Evolutionary conservation across 2,797 vertebrate genomes (phyloP), one percentile per base, ranked within the genome.

Genomic region (Centropyge bicolor): DNA sequence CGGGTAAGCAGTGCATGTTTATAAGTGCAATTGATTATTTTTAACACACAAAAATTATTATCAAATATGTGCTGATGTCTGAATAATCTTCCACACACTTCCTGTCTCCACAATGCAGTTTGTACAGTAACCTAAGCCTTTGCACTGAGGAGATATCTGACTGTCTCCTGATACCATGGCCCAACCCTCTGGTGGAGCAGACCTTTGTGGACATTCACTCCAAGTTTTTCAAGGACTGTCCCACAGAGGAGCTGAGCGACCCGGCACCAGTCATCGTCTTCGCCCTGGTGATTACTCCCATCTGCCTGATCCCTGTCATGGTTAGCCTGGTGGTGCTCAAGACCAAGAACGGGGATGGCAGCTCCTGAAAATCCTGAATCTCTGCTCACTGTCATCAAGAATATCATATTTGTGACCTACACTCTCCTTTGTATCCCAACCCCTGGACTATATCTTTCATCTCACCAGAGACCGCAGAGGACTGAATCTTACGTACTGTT

Each of bases 221-320:
- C 0, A 17, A 0, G 1, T 96, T 80, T 83, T 96, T 96, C 87
- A 75, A 66, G 78, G 88, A 92, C 41, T 96, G 95, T 86, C 90
- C 92, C 57, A 73, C 87, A 0, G 81, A 85, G 57, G 88, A 91
- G 4, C 91, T 94, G 4, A 86, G 54, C 0, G 88, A 94, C 79
- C 93, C 93, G 0, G 78, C 94, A 4, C 83, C 88, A 0, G 31
- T 73, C 36, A 71, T 95, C 4, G 45, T 93, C 5, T 65, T 95
- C 6, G 91, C 94, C 66, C 86, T 92, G 55, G 95, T 95, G 3
- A 82, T 95, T 77, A 95, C 94, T 5, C 94, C 96, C 11, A 87
- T 96, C 90, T 96, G 94, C 69, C 86, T 96, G 0, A 90, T 96
- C 76, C 94, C 95, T 0, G 59, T 95, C 54, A 94, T 95, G 94